Base-by-base conservation (phyloP, 2,888 invertebrate genomes). In the Candidula unifasciata region DNA sequence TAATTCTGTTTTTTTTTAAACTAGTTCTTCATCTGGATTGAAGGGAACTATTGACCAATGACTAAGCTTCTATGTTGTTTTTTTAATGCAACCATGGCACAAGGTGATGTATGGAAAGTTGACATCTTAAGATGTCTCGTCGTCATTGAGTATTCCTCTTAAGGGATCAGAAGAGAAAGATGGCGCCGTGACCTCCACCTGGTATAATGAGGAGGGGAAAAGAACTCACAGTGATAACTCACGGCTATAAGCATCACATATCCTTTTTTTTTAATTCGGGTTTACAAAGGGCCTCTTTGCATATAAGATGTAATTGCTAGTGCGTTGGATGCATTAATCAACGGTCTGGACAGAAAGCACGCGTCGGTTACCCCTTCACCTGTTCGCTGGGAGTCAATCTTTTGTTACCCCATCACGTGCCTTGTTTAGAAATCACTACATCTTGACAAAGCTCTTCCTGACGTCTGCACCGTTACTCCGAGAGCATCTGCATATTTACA, bases 381-480 rank as follows among this genome's bases (percentile, higher is more conserved):
- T 80, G 80, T 80, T 80, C 80, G 30, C 52, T 33, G 18, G 54
- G 68, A 69, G 52, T 68, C 30, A 71, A n/a, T 13, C 33, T 52
- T 30, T 80, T 80, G 80, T 80, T 80, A 44, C 18, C 30, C 30
- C 8, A 27, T 27, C 80, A 80, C 80, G 80, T 80, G 80, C 35
- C 80, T 57, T 35, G 24, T 44, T 71, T 80, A 33, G 33, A 69
- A 80, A 80, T 80, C 71, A 80, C 71, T 54, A 52, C 69, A 80
- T 52, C 80, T 80, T 18, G n/a, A 80, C 80, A 80, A 80, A 57
- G 80, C 33, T 33, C 33, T 54, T 16, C 33, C 27, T 57, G 52
- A 80, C 80, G 80, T 44, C 80, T 80, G 80, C 80, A 80, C 80
- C 80, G 80, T 80, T 80, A 80, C 71, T 37, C n/a, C 57, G 52